Base-by-base conservation (phyloP, 2,113 vertebrate genomes). In the Phalacrocorax carbo region DNA sequence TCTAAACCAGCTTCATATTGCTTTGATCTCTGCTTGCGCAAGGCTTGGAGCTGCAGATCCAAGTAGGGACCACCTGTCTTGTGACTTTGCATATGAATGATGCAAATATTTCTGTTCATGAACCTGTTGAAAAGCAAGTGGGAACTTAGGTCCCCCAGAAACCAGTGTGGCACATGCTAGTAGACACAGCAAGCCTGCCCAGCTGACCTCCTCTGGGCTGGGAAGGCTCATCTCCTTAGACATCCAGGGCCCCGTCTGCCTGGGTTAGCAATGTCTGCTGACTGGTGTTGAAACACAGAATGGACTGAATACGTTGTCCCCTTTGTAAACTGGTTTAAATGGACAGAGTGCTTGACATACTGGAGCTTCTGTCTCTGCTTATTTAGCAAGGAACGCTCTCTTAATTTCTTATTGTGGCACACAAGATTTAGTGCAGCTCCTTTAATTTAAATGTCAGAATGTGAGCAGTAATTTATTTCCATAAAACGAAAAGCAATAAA, bases 401-500 rank as follows among this genome's bases (percentile, higher is more conserved):
- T 97, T 97, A 97, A 97, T 98, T 97, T 97, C 95, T 93, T 95
- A 95, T 95, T 96, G 91, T 96, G 96, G 90, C 95, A 90, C 46
- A 88, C 44, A 93, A 95, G 96, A 98, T 97, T 98, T 98, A 98
- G 89, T 94, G 79, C 91, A 86, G 94, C 95, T 96, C 90, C 92
- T 97, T 97, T 98, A 97, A 97, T 97, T 97, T 97, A 97, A 97
- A 95, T 97, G 96, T 96, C 97, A 98, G 96, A 96, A 96, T 94
- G 89, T 92, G 84, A 97, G 76, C 95, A 77, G 91, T 97, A 98
- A 98, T 97, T 97, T 98, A 97, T 98, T 98, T 97, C 97, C 97
- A 96, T 98, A 98, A 98, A 98, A 88, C 40, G 38, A 93, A 97
- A 97, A 96, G 97, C 97, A 98, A 97, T 98, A 98, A 98, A 98